Conservation (phyloP, 2,113 vertebrate species). For the Chaetura pelagica region DNA sequence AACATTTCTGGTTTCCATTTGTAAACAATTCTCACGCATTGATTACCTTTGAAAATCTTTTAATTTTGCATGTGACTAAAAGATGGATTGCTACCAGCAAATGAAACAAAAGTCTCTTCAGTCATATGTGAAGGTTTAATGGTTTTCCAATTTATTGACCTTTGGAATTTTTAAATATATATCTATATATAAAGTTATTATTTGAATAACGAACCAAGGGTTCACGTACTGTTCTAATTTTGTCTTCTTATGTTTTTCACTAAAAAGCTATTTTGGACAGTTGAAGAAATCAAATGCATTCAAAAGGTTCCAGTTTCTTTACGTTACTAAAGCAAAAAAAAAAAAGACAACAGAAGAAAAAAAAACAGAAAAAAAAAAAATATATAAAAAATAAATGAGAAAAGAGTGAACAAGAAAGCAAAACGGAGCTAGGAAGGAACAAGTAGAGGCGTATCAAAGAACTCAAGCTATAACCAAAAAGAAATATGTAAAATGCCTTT, state of each 20-base stretch:
- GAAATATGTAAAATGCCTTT: slow-evolving; percentile 87
- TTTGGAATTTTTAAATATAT: not conserved
- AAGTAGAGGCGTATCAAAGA: slow-evolving; percentile 86
- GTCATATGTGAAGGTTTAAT: slow-evolving; percentile 65
- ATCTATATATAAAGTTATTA: not conserved
- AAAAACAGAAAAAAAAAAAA: slow-evolving; percentile 31
- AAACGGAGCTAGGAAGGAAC: slow-evolving; percentile 79
- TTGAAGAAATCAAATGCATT: slow-evolving; percentile 67
- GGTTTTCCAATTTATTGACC: slow-evolving; percentile 59
- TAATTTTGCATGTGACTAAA: slow-evolving; percentile 72
- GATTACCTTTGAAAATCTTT: slow-evolving; percentile 55
- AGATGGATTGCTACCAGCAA: slow-evolving; percentile 66
- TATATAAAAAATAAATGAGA: not conserved
- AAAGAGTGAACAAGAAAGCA: slow-evolving; percentile 64
- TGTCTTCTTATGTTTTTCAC: slow-evolving; percentile 47
- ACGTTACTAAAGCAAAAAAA: slow-evolving; percentile 17
- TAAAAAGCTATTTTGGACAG: slow-evolving; percentile 61
- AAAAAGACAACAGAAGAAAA: not conserved
- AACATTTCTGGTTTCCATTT: slow-evolving; percentile 60
- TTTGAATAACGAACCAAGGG: slow-evolving; percentile 27
- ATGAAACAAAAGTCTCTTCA: slow-evolving; percentile 60
- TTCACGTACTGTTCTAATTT: slow-evolving; percentile 41
- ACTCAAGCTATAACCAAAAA: slow-evolving; percentile 98
- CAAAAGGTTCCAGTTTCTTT: slow-evolving; percentile 69
- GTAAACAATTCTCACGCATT: slow-evolving; percentile 60